A percentile compares a stretch with the other conserved stretches of the same genome.
These are phyloP conservation scores for Plectrocnemia conspersa DNA, from an alignment of 1,140 invertebrate genomes.

Conservation along the genomic window DNA sequence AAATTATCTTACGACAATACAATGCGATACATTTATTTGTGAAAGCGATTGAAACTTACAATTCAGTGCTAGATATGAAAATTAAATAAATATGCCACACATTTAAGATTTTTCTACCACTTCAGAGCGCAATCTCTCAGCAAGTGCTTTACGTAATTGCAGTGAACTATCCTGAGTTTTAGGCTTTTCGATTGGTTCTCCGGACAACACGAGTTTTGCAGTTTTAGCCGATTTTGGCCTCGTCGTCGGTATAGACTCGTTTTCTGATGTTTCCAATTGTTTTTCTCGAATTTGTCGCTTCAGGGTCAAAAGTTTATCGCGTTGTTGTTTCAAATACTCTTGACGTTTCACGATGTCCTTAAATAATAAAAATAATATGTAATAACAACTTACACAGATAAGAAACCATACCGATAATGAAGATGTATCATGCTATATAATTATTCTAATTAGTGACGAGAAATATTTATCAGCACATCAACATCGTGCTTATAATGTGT, in stretches of 20 bases:
- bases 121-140: slow-evolving; percentile 76
- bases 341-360: slow-evolving; percentile 72
- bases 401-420: no score
- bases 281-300: slow-evolving; percentile 82
- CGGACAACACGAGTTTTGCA: slow-evolving; percentile 59
- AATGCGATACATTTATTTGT: background rate
- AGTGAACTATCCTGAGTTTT: slow-evolving; percentile 48
- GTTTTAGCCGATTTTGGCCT: slow-evolving; percentile 67
- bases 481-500: no score
- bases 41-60: background rate
- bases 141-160: slow-evolving; percentile 74
- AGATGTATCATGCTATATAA: no score
- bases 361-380: background rate
- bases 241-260: slow-evolving; percentile 36
- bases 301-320: slow-evolving; percentile 83
- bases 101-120: slow-evolving; percentile 54
- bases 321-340: slow-evolving; percentile 77
- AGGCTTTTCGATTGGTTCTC: slow-evolving; percentile 38
- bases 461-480: no score
- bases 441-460: no score
- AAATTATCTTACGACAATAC: background rate
- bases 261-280: slow-evolving; percentile 58
- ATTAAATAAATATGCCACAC: background rate
- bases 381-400: background rate
- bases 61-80: background rate